These are phyloP conservation scores for Tragelaphus imberbis DNA, from an alignment of 2,113 vertebrate species.

Conservation along the genomic window DNA sequence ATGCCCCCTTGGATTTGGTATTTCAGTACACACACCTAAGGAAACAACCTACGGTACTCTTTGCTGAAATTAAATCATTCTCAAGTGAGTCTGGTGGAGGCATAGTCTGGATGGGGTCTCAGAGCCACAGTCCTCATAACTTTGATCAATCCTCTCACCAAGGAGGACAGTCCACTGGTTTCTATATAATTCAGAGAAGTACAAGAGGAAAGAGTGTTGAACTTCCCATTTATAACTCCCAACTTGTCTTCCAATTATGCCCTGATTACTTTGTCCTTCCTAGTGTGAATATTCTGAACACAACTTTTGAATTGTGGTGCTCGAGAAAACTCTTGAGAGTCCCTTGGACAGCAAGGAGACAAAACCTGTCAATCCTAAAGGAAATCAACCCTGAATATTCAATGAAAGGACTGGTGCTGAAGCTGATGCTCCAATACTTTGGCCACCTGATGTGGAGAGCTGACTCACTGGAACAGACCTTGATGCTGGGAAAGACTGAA, in stretches of 20 bases:
- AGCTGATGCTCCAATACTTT: background rate
- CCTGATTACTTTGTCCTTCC: background rate
- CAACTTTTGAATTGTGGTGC: background rate
- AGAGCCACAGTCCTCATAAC: background rate
- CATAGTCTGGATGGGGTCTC: background rate
- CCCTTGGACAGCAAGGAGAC: background rate
- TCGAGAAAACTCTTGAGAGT: background rate
- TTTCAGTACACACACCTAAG: background rate
- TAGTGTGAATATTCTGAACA: rapidly evolving
- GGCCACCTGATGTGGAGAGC: background rate
- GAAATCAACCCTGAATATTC: background rate
- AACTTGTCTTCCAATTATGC: background rate
- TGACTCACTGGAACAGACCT: background rate
- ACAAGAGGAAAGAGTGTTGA: background rate
- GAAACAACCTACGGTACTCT: background rate
- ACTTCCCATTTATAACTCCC: background rate
- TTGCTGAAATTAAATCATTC: background rate
- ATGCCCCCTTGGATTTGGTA: background rate
- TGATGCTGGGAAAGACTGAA: background rate
- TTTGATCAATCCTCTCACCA: background rate
- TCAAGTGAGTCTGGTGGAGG: background rate
- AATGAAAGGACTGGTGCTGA: background rate
- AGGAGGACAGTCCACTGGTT: background rate
- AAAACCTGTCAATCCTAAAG: background rate
- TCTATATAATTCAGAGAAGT: background rate